Base-by-base conservation (phyloP, 2,888 invertebrate species). In the Lasioglossum calceatum region DNA sequence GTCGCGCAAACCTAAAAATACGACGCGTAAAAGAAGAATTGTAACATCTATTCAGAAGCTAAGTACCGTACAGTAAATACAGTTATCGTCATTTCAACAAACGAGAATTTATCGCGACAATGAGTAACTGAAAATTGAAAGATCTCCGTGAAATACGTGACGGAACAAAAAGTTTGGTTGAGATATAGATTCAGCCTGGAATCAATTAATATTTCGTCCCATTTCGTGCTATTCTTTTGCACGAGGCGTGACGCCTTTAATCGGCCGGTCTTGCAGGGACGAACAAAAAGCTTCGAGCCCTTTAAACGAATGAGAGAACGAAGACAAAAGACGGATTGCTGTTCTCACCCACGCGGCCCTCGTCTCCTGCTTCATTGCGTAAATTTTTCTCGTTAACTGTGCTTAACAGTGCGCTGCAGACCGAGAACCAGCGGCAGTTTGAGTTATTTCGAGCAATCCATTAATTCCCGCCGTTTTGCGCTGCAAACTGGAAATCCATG, bases 331-430 rank as follows among this genome's bases (percentile, higher is more conserved):
- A 58, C 74, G 64, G 32, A 73, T 36, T 64, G n/a, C 50, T 61
- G 61, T 39, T 74, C 50, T 80, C 83, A 32, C 83, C 83, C 83
- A 81, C 87, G 27, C 71, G 23, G 19, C 54, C 58, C 75, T 58
- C 82, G 47, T 44, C 36, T 23, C 61, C 44, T 81, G 79, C 76
- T 74, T 79, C 85, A 72, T 85, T 81, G 85, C 75, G 72, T 83
- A 85, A 85, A 88, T 88, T 85, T 88, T 88, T 86, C 88, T 88
- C 88, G 82, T 85, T 85, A 86, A 82, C 73, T 73, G 77, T 64
- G 76, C 80, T 79, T 82, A 85, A 88, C 82, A 58, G 70, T 73
- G 50, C 19, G 71, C 70, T 74, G 72, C 80, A 42, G n/a, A 23
- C 61, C 72, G 39, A 50, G 64, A 36, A 81, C 73, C n/a, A 54